phyloP scores from a whole-genome alignment of 2,888 invertebrate species.

The Cataglyphis altisquamis region DNA sequence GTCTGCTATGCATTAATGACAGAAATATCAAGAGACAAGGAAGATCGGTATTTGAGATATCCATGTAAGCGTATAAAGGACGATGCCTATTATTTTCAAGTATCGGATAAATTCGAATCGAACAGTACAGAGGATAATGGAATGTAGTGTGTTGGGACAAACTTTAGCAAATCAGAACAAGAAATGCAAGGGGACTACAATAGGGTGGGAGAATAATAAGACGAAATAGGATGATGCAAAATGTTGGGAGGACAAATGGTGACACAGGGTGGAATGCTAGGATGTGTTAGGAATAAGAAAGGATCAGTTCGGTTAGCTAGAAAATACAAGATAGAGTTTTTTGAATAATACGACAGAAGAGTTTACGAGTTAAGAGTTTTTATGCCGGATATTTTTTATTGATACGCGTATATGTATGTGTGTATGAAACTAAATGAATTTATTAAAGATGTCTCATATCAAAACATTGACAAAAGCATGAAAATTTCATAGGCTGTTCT shows the following conservation, averaged over 20 bases:
- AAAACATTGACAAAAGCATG: no score
- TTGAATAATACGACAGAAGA: neutral
- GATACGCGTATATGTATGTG: neutral
- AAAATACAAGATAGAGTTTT: neutral
- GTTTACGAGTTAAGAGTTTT: neutral
- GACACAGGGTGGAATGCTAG: neutral
- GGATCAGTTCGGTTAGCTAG: neutral
- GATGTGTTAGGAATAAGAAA: neutral
- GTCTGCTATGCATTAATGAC: constrained; percentile 46
- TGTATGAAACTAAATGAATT: neutral
- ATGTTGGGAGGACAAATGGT: neutral
- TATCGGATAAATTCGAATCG: neutral
- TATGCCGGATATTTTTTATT: neutral
- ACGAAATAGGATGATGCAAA: neutral
- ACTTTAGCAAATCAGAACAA: neutral
- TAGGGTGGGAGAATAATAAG: neutral
- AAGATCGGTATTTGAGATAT: constrained; percentile 7
- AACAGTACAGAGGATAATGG: neutral
- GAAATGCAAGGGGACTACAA: neutral
- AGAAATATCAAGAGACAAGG: constrained; percentile 20
- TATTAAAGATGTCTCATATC: neutral
- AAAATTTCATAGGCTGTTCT: no score
- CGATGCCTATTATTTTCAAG: neutral
- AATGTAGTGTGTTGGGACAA: neutral
- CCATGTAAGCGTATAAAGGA: constrained; percentile 13